Conservation (phyloP, 2,888 invertebrate species). For the Ormyrus thymus region DNA sequence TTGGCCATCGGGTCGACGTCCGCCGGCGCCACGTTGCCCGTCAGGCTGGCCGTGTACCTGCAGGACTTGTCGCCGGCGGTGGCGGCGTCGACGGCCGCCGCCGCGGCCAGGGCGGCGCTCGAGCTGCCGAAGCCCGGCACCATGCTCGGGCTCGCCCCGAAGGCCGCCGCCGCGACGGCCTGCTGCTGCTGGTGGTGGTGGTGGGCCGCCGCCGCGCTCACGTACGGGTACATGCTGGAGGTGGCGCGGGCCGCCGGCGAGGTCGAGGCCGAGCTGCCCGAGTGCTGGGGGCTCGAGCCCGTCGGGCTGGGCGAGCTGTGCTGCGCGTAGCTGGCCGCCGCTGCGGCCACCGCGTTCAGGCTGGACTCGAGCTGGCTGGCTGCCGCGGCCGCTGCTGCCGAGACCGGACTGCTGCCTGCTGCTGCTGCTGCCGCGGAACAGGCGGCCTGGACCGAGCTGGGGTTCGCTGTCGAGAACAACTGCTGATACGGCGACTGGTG, state of each 20-base stretch:
- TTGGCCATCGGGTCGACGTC: constrained; percentile 87
- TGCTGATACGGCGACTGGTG: constrained; percentile 84
- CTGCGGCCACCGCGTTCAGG: constrained; percentile 80
- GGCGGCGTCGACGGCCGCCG: constrained; percentile 82
- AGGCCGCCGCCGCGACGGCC: constrained; percentile 80
- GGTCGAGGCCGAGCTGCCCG: constrained; percentile 81
- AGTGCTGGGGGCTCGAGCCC: constrained; percentile 83
- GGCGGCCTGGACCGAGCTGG: constrained; percentile 75
- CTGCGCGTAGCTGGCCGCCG: constrained; percentile 84
- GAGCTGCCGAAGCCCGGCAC: constrained; percentile 79
- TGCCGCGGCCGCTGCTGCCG: constrained; percentile 74
- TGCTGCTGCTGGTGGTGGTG: constrained; percentile 85
- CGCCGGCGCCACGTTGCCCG: constrained; percentile 78
- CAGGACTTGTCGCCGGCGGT: constrained; percentile 86
- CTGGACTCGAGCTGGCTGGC: constrained; percentile 82
- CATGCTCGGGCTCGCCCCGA: constrained; percentile 82
- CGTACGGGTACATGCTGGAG: constrained; percentile 96
- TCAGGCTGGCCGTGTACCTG: constrained; percentile 83
- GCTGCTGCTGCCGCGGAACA: constrained; percentile 52
- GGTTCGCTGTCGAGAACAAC: constrained; percentile 80
- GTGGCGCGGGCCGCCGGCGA: constrained; percentile 78
- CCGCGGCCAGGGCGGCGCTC: constrained; percentile 78
- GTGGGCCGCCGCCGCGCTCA: constrained; percentile 81
- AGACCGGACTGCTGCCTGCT: constrained; percentile 69
- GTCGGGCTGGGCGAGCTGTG: constrained; percentile 78